Evolutionary conservation across 1,140 invertebrate species (phyloP), one percentile per base, ranked within the genome.

Genomic region (Portunus trituberculatus): DNA sequence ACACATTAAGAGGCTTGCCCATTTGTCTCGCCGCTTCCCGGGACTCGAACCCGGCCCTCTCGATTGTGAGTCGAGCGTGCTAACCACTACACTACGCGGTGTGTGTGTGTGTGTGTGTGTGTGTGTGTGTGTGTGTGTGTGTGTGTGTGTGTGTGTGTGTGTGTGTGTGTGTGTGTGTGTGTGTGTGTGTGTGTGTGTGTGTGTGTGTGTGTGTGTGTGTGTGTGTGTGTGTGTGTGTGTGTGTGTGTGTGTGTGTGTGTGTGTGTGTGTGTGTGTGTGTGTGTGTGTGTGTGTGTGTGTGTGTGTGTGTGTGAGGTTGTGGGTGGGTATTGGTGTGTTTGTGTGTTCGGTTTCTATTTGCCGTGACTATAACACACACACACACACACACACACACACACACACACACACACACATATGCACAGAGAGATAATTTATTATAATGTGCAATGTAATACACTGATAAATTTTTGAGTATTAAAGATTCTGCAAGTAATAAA

Each of bases 181-280:
- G 87, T 88, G 87, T 88, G 87, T 88, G 87, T 88, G 87, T 88
- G 87, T 88, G 87, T 88, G 87, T 88, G 87, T 88, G 87, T 88
- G 87, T 88, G 87, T 88, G 32, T 45, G 31, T 45, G 32, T 45
- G 31, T 88, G 14, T 88, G 31, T 88, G 87, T 88, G 32, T 45
- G 31, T 45, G 7, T 45, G 31, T 88, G 32, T 88, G 31, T 88
- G 87, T 88, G 87, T 45, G 31, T 88, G 87, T 45, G 87, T 39
- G 87, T 39, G 87, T 89, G 32, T 89, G 31, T 45, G 87, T 59
- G 59, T 32, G 59, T 67, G 48, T 29, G 46, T 91, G 90, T 59
- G 90, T 59, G 90, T 59, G 90, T 91, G 90, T 67, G 48, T 91
- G 90, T 59, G 90, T 91, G 48, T 91, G 90, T 89, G 32, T 89